Evolutionary conservation across 1,140 invertebrate genomes (phyloP), one percentile per base, ranked within the genome.

Genomic region (Latrodectus geometricus): DNA sequence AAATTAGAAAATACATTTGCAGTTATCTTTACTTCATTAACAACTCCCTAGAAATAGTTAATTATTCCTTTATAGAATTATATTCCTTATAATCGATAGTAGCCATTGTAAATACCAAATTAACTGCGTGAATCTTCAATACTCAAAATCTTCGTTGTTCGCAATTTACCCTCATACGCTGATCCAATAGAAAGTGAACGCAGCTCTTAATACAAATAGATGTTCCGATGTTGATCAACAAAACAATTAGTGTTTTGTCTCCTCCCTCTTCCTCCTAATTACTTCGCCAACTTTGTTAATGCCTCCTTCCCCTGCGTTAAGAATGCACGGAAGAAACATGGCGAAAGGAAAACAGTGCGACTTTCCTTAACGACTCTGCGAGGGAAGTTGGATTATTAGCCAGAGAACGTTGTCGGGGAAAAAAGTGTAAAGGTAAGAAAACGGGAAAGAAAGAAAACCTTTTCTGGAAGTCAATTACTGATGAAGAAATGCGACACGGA

Each of bases 401-500:
- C 80, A 74, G 69, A n/a, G 8, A 48, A 61, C 11, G 54, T 17
- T 14, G 17, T 17, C 54, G 70, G 56, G 70, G 61, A 74, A 83
- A n/a, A 83, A 65, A 50, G 50, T 54, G 50, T 20, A 35, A 52
- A 74, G 49, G 49, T n/a, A 74, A 74, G 49, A 52, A 52, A 52
- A 48, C 48, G 48, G 35, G 35, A 52, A 12, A 17, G 50, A 72
- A 74, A 69, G 17, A 21, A 61, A 35, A 17, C 48, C 17, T 61
- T 80, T 80, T 61, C 69, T 82, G 61, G 69, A 14, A 74, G 80
- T 70, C 80, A 83, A 83, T 83, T 83, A 83, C 80, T 72, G 70
- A 61, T 49, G 69, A 72, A 83, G 80, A 68, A 35, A 74, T 50
- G 80, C 80, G 52, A 74, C 72, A 83, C 23, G 80, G 70, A 83